These are phyloP conservation scores for Brachyopa scutellaris DNA, from an alignment of 2,888 invertebrate species.

Conservation along the genomic window DNA sequence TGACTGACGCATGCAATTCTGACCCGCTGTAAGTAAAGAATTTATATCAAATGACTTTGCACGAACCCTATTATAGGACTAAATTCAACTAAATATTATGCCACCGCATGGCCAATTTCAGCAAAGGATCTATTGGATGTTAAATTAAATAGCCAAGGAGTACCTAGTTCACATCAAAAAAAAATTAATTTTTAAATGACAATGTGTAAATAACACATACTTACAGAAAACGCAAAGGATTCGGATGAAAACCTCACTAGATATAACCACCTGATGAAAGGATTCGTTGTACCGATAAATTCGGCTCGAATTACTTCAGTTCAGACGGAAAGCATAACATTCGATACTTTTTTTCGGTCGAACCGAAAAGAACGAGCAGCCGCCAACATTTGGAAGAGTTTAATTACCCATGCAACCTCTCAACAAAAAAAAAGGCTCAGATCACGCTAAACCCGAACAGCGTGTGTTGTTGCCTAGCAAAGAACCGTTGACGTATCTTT, in stretches of 20 bases:
- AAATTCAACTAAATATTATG: no score
- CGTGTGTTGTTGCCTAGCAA: conserved; percentile 35
- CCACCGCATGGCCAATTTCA: background rate
- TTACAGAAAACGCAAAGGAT: conserved; percentile 26
- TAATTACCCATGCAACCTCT: conserved; percentile 60
- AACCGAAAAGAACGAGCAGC: conserved; percentile 26
- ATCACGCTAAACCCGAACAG: background rate
- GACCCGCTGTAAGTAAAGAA: conserved; percentile 35
- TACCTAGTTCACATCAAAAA: no score
- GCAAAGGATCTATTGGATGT: no score
- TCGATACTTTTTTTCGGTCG: conserved; percentile 58
- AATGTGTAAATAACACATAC: no score
- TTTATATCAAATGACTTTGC: conserved; percentile 31
- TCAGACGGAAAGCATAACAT: conserved; percentile 65
- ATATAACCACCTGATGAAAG: conserved; percentile 64
- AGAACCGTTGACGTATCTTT: conserved; percentile 53
- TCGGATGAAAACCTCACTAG: conserved; percentile 34
- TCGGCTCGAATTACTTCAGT: conserved; percentile 54
- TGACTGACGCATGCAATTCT: conserved; percentile 1
- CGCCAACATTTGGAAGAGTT: conserved; percentile 58
- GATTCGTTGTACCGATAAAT: conserved; percentile 70
- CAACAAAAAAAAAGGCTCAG: conserved; percentile 14
- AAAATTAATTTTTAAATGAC: no score
- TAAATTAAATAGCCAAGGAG: no score
- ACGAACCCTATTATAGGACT: no score